A percentile compares a stretch with the other conserved stretches of the same genome.
phyloP scores from a whole-genome alignment of 1,140 invertebrate species.

The Solen grandis region DNA sequence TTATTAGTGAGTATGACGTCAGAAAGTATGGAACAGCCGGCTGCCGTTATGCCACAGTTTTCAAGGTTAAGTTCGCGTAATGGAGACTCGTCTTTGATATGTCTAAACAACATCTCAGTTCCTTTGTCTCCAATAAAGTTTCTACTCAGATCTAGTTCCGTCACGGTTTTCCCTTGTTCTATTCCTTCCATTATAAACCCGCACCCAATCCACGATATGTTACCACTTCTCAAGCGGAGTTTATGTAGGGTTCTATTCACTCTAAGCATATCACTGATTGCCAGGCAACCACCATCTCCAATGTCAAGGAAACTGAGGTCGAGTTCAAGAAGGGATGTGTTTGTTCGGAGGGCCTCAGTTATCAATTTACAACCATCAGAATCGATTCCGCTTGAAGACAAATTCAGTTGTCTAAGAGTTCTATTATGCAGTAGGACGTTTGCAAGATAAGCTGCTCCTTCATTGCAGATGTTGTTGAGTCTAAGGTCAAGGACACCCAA shows the following conservation, averaged over 20 bases:
- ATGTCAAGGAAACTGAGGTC: constrained; percentile 77
- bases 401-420: constrained; percentile 71
- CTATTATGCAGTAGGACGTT: constrained; percentile 66
- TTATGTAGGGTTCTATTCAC: constrained; percentile 72
- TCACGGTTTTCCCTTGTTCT: constrained; percentile 63
- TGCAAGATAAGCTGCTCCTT: constrained; percentile 67
- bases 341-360: constrained; percentile 64
- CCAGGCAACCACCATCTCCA: constrained; percentile 68
- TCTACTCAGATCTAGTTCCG: constrained; percentile 73
- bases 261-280: constrained; percentile 72
- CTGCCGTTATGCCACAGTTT: constrained; percentile 75
- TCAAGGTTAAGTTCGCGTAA: constrained; percentile 75
- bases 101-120: constrained; percentile 69
- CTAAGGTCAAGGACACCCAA: constrained; percentile 73
- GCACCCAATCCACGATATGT: constrained; percentile 74
- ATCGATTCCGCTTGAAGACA: constrained; percentile 75
- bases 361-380: constrained; percentile 64
- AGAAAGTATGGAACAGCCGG: constrained; percentile 69
- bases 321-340: constrained; percentile 67
- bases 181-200: constrained; percentile 70
- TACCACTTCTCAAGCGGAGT: constrained; percentile 71
- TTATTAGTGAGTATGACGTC: constrained; percentile 73
- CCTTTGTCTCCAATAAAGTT: constrained; percentile 74
- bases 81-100: constrained; percentile 67
- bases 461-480: constrained; percentile 72